A percentile compares a stretch with the other conserved stretches of the same genome.
Conservation (phyloP, 2,888 invertebrate species). For the Tridacna gigas region DNA sequence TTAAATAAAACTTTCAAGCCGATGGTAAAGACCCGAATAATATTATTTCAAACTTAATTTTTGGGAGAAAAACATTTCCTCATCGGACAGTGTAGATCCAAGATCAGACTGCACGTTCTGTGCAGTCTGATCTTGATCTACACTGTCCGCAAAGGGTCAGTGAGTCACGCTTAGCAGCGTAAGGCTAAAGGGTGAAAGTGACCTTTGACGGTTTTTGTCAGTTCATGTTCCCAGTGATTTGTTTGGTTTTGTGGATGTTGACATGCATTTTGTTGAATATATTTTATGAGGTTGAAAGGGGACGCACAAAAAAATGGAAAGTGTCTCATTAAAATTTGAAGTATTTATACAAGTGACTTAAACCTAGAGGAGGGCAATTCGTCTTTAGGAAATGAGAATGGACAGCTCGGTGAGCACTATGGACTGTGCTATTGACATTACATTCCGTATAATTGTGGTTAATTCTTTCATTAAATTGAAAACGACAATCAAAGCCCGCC, state of each 20-base stretch:
- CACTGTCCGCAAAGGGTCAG: too few relatives aligned
- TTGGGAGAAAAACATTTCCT: too few relatives aligned
- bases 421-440: conserved; percentile 17
- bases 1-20: too few relatives aligned
- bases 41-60: too few relatives aligned
- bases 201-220: conserved; percentile 47
- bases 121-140: too few relatives aligned
- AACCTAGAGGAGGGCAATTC: conserved; percentile 12
- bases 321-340: conserved; percentile 49
- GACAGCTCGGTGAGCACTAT: not conserved
- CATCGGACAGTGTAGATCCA: too few relatives aligned
- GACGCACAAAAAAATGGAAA: conserved; percentile 32
- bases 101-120: too few relatives aligned
- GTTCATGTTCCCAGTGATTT: conserved; percentile 49
- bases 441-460: conserved; percentile 18
- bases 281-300: conserved; percentile 21
- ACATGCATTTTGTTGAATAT: conserved; percentile 51
- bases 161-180: too few relatives aligned
- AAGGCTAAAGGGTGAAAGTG: conserved; percentile 28
- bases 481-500: conserved; percentile 20
- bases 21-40: too few relatives aligned
- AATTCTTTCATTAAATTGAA: conserved; percentile 23
- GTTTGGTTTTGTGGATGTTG: conserved; percentile 44
- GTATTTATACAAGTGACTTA: conserved; percentile 23
- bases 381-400: conserved; percentile 9